Evolutionary conservation across 2,797 vertebrate species (phyloP), one percentile per base, ranked within the genome.

Genomic region (Neostethus bicornis): DNA sequence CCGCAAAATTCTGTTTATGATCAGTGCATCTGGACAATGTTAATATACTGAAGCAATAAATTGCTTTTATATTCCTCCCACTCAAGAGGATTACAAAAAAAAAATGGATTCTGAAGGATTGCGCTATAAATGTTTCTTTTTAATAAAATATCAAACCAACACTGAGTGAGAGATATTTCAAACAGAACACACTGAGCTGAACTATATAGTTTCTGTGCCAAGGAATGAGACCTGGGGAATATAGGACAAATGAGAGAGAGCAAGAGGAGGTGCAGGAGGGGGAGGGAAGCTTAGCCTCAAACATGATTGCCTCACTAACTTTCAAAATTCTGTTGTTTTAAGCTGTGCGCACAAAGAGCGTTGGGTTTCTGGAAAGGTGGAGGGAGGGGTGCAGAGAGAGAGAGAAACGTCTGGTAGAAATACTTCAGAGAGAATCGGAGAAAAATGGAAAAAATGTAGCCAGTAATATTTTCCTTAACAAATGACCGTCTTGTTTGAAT

Each of bases 241-340:
- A 75, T 74, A 66, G 81, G 71, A 80, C 75, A 77, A 77, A 79
- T 73, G 68, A 44, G 56, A 74, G 56, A 20, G 57, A 63, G 73
- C 16, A 49, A 57, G 42, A 59, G 12, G 51, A 53, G 23, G 32
- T 34, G 32, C 3, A 23, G n/a, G 21, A 54, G 31, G 34, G 28
- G 47, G 47, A 29, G 63, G 41, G 44, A 8, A 19, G 47, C 45
- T 84, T 79, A 67, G 37, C 75, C 73, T 83, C 66, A 73, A 82
- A 87, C 70, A 62, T 70, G 77, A 87, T 81, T 81, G 80, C 77
- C 79, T 87, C 79, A 84, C 75, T 78, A 81, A 84, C 84, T 85
- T 83, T 83, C 61, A 81, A 80, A 89, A 83, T 73, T 52, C 83
- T 86, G 87, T 87, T 86, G 82, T 84, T 87, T 90, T 85, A 87